Conservation (phyloP, 2,888 invertebrate genomes). For the Deroplatys truncata region DNA sequence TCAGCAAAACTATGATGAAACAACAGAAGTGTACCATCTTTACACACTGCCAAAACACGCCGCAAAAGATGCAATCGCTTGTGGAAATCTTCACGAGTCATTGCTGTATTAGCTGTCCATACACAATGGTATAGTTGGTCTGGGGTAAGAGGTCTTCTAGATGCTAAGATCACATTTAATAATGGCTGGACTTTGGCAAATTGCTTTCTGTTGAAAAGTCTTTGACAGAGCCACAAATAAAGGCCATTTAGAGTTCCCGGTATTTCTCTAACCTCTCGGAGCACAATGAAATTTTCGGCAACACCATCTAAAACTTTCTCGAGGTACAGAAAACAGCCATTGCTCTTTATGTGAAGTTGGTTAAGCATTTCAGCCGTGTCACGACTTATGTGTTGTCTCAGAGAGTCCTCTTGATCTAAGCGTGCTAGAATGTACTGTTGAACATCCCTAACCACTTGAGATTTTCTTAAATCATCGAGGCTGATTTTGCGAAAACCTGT, state of each 20-base stretch:
- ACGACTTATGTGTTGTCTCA: conserved; percentile 82
- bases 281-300: conserved; percentile 85
- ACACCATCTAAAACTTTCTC: conserved; percentile 90
- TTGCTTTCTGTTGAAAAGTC: conserved; percentile 83
- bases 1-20: conserved; percentile 94
- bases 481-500: conserved; percentile 84
- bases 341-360: conserved; percentile 92
- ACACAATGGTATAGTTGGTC: conserved; percentile 77
- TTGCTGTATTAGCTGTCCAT: conserved; percentile 70
- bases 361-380: conserved; percentile 94
- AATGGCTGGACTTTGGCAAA: conserved; percentile 83
- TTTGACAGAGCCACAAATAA: conserved; percentile 91
- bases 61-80: conserved; percentile 71
- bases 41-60: conserved; percentile 55
- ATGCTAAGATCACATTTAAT: conserved; percentile 82
- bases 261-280: conserved; percentile 87
- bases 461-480: conserved; percentile 83
- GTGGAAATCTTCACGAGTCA: conserved; percentile 76
- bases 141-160: conserved; percentile 78
- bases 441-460: conserved; percentile 89
- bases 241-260: conserved; percentile 93
- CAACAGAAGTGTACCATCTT: conserved; percentile 54
- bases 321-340: conserved; percentile 84
- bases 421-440: conserved; percentile 91
- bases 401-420: conserved; percentile 81